Evolutionary conservation across 1,140 invertebrate species (phyloP).

Genomic region (Sycophaga agraensis): DNA sequence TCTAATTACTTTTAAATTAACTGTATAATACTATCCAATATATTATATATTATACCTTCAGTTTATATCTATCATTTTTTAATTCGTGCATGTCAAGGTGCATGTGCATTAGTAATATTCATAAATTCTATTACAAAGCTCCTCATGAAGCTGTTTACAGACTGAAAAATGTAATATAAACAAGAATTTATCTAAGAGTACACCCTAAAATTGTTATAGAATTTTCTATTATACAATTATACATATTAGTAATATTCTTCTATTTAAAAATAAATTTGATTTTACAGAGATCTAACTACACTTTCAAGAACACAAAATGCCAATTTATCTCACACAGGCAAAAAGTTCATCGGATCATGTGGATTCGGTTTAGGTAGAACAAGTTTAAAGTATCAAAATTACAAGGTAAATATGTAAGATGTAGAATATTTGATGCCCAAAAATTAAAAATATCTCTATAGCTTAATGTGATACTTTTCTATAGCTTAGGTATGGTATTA

Average conservation of each 20-base stretch:
- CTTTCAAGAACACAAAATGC: conserved; percentile 30
- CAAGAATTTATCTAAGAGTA: too few species aligned
- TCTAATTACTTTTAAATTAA: neutral
- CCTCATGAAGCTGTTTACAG: too few species aligned
- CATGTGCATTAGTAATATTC: too few species aligned
- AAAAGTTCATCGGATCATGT: conserved; percentile 25
- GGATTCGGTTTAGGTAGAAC: conserved; percentile 28
- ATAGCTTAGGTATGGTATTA: conserved; percentile 33
- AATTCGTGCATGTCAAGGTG: too few species aligned
- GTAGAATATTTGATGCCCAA: too few species aligned
- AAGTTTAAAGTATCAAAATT: conserved; percentile 27
- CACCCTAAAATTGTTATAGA: too few species aligned
- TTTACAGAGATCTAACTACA: conserved; percentile 35
- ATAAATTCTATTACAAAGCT: too few species aligned
- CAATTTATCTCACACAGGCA: conserved; percentile 9
- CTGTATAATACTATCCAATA: neutral
- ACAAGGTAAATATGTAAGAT: conserved; percentile 29
- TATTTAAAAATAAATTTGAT: conserved; percentile 10
- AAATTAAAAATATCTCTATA: neutral
- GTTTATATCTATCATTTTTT: too few species aligned
- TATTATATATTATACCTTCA: too few species aligned
- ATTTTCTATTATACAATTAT: neutral
- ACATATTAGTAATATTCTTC: neutral
- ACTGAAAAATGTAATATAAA: too few species aligned
- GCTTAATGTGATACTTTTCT: neutral